Evolutionary conservation across 2,797 vertebrate species (phyloP), one percentile per base, ranked within the genome.

Genomic region (Psittacula echo): DNA sequence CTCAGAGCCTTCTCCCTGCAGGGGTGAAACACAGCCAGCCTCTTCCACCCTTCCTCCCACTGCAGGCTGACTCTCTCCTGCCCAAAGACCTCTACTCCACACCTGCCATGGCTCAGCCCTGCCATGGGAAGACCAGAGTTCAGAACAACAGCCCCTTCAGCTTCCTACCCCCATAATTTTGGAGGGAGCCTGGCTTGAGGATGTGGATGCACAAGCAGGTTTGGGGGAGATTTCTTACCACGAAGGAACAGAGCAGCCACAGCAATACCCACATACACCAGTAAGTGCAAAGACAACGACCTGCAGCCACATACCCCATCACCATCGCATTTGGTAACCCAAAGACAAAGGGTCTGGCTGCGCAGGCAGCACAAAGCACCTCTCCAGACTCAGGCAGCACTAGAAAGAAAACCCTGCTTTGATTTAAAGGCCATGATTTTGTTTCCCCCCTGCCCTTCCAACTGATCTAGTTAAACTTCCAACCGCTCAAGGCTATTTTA

Each of bases 401-500:
- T 29, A 75, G 41, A 51, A 79, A 79, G 76, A 94, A 93, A 93
- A 58, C 10, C 23, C 17, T 50, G 26, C 87, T 85, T 95, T 78
- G 84, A 93, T 83, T 94, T 74, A 85, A 85, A 94, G 72, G 90
- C 72, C 53, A 62, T 17, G 9, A 70, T 81, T 93, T 62, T 67
- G 15, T 51, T 87, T 93, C 80, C 56, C 9, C 5, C 30, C 50
- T 88, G 71, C 51, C 56, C 23, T 60, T 34, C 58, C 81, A 89
- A 87, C 92, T 34, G 68, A 94, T 94, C 87, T 92, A 90, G 96
- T 96, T 96, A 95, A 96, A 96, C 86, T 95, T 95, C 86, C 93
- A 97, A 95, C 95, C 1, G 86, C 96, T 95, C 92, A 92, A 96
- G 95, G 95, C 95, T 93, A 92, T 95, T 97, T 94, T 96, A 96